phyloP scores from a whole-genome alignment of 2,888 invertebrate species.

The Argynnis bischoffii region DNA sequence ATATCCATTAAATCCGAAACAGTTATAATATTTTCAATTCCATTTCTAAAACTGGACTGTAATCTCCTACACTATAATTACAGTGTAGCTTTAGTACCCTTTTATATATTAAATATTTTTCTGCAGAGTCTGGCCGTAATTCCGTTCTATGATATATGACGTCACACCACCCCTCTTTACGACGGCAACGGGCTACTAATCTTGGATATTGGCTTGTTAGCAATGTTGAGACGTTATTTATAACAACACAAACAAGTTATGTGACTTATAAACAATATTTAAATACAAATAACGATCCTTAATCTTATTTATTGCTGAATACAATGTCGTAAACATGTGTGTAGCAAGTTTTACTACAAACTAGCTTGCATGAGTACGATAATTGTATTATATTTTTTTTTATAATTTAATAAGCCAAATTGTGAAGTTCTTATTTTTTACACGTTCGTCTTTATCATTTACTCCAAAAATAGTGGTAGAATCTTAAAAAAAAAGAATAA shows the following conservation, averaged over 20 bases:
- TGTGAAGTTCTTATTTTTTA: no score
- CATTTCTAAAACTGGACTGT: conserved; percentile 17
- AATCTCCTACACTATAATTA: no score
- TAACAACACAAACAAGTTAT: conserved; percentile 39
- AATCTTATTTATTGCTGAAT: conserved; percentile 3
- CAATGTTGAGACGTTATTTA: conserved; percentile 46
- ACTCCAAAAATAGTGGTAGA: no score
- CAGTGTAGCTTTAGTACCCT: background rate
- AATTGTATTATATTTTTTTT: no score
- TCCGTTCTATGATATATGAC: conserved; percentile 62
- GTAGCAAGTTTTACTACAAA: no score
- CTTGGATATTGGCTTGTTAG: conserved; percentile 73
- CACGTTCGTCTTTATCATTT: no score
- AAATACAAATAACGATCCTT: conserved; percentile 1
- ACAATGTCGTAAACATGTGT: conserved; percentile 1
- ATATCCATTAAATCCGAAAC: no score
- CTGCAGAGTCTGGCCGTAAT: conserved; percentile 52
- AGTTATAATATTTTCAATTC: conserved; percentile 32
- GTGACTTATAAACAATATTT: conserved; percentile 42
- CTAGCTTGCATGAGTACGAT: no score
- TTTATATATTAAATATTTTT: conserved; percentile 15
- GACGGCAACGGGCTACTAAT: conserved; percentile 59
- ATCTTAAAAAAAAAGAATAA: no score
- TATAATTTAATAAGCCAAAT: no score
- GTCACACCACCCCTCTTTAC: conserved; percentile 50